Percentiles rank a stretch among this genome's conserved stretches.
Evolutionary conservation across 2,113 vertebrate species (phyloP).

Genomic region (Polyodon spathula): DNA sequence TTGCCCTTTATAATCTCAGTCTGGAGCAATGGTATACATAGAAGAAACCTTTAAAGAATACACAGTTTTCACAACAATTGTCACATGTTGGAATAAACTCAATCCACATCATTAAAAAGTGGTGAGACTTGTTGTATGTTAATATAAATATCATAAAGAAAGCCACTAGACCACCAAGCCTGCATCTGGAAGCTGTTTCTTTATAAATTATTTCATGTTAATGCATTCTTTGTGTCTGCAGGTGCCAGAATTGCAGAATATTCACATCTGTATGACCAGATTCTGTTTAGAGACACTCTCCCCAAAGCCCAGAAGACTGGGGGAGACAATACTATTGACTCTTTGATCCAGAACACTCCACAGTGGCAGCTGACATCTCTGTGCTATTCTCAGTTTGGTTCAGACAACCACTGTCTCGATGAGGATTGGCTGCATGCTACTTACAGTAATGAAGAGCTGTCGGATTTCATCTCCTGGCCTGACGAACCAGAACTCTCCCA

Average conservation of each 20-base stretch:
- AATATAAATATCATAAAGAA: too few relatives aligned
- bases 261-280: constrained; percentile 91
- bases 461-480: constrained; percentile 61
- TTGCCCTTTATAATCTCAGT: too few relatives aligned
- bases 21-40: too few relatives aligned
- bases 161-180: too few relatives aligned
- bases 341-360: constrained; percentile 37
- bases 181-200: too few relatives aligned
- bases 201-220: too few relatives aligned
- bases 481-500: constrained; percentile 35
- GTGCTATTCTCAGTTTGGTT: constrained; percentile 30
- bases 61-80: too few relatives aligned
- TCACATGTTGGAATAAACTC: too few relatives aligned
- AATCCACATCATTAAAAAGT: too few relatives aligned
- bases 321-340: constrained; percentile 36
- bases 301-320: constrained; percentile 44
- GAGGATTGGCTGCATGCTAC: constrained; percentile 83
- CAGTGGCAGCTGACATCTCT: constrained; percentile 42
- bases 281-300: constrained; percentile 72
- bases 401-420: constrained; percentile 39
- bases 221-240: constrained; percentile 36
- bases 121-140: too few relatives aligned
- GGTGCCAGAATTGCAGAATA: constrained; percentile 96
- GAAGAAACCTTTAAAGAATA: too few relatives aligned
- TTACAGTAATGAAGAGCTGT: constrained; percentile 80